These are phyloP conservation scores for Drosophila sordidula DNA, from an alignment of 2,888 invertebrate species.

Conservation along the genomic window DNA sequence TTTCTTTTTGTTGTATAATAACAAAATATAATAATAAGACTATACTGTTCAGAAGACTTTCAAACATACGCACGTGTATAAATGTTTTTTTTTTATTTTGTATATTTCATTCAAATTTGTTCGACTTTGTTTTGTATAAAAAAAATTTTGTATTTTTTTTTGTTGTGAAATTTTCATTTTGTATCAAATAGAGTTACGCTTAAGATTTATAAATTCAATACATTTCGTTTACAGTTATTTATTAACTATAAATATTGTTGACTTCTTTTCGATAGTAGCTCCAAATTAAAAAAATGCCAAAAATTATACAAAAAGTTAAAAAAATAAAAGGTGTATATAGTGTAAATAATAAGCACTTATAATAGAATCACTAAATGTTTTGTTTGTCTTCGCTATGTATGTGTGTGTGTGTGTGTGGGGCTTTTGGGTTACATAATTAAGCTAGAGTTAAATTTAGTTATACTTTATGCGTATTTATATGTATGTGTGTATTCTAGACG, in stretches of 20 bases:
- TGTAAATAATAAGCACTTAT: slow-evolving; percentile 69
- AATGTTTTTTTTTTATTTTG: slow-evolving; percentile 26
- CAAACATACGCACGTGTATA: slow-evolving; percentile 38
- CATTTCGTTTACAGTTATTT: slow-evolving; percentile 58
- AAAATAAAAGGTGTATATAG: slow-evolving; percentile 43
- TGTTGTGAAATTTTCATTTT: slow-evolving; percentile 27
- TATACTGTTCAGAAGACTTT: slow-evolving; percentile 66
- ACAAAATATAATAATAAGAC: slow-evolving; percentile 70
- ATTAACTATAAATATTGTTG: slow-evolving; percentile 68
- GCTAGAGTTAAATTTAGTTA: slow-evolving; percentile 67
- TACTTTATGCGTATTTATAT: slow-evolving; percentile 36
- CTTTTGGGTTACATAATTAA: slow-evolving; percentile 59
- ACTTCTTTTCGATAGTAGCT: slow-evolving; percentile 58
- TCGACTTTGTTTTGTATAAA: slow-evolving; percentile 1
- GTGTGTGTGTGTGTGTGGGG: slow-evolving; percentile 59
- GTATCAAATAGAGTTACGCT: slow-evolving; percentile 49
- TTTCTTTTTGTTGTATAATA: slow-evolving; percentile 25
- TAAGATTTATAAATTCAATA: slow-evolving; percentile 81
- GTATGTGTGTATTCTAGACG: slow-evolving; percentile 41
- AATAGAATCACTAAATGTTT: slow-evolving; percentile 80
- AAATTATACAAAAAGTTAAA: slow-evolving; percentile 41
- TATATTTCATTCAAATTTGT: slow-evolving; percentile 60
- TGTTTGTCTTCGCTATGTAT: slow-evolving; percentile 71
- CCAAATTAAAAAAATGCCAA: slow-evolving; percentile 61
- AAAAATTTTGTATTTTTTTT: slow-evolving; percentile 9